These are phyloP conservation scores for Herpetotheres cachinnans DNA, from an alignment of 2,113 vertebrate species.

Conservation along the genomic window DNA sequence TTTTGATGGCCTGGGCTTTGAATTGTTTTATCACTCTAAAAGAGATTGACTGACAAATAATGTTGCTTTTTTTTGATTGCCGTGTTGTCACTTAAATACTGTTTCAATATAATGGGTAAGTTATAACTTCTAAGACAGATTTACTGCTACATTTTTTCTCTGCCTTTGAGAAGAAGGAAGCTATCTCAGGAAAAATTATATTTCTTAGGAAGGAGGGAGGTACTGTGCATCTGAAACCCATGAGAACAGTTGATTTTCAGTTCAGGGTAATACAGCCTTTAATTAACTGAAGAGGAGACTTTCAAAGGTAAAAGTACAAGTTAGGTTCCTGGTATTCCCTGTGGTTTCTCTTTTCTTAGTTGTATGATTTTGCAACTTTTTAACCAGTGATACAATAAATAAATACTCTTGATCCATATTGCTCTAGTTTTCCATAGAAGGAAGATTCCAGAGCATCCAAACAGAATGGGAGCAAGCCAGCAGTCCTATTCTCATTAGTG, in stretches of 20 bases:
- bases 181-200: not conserved
- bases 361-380: not conserved
- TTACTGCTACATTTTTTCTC: not conserved
- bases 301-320: not conserved
- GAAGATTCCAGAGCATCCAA: not conserved
- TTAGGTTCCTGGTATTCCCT: not conserved
- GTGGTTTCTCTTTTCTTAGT: not conserved
- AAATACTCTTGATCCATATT: not conserved
- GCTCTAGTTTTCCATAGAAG: not conserved
- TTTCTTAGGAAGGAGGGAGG: not conserved
- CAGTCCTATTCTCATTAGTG: not conserved
- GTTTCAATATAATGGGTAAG: constrained; percentile 10
- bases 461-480: not conserved
- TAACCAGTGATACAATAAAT: not conserved
- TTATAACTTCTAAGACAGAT: constrained; percentile 12
- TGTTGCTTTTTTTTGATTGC: constrained; percentile 42
- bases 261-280: not conserved
- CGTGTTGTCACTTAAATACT: constrained; percentile 21
- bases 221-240: not conserved
- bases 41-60: constrained; percentile 59
- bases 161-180: not conserved
- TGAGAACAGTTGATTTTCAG: not conserved
- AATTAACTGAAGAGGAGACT: not conserved
- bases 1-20: constrained; percentile 28
- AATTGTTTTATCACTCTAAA: constrained; percentile 35